phyloP scores from a whole-genome alignment of 2,113 vertebrate genomes.

The Aviceda subcristata region DNA sequence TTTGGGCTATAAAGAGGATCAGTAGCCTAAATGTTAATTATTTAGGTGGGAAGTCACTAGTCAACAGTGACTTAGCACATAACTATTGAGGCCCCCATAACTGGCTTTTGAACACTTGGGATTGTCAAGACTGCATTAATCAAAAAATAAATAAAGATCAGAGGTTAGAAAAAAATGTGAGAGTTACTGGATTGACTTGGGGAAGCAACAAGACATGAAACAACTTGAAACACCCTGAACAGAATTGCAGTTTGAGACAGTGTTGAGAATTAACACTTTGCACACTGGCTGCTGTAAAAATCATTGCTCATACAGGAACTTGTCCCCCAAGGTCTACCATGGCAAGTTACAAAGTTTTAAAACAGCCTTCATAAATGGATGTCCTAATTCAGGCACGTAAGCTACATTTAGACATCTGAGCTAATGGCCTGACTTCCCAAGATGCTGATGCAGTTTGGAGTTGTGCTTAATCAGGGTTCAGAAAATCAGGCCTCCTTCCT shows the following conservation, averaged over 20 bases:
- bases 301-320: background rate
- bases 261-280: background rate
- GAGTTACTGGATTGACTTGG: background rate
- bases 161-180: background rate
- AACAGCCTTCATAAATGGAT: background rate
- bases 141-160: background rate
- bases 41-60: background rate
- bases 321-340: background rate
- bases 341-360: background rate
- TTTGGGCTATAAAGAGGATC: background rate
- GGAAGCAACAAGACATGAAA: background rate
- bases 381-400: background rate
- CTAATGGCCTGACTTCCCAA: background rate
- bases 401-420: background rate
- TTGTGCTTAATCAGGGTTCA: background rate
- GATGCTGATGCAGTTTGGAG: background rate
- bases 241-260: background rate
- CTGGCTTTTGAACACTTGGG: background rate
- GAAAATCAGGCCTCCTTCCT: background rate
- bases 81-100: background rate
- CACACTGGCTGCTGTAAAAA: background rate
- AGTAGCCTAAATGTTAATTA: background rate
- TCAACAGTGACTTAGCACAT: background rate
- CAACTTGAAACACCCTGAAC: background rate
- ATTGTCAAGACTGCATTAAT: background rate